Evolutionary conservation across 2,113 vertebrate genomes (phyloP).

Genomic region (human): GRCh38 chr12:2495501-2496000

Average conservation of each 20-base stretch:
- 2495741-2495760: conserved; percentile 75
- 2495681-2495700: conserved; percentile 78
- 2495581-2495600: conserved; percentile 72
- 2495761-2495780: conserved; percentile 28
- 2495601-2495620: conserved; percentile 68
- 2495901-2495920: conserved; percentile 77
- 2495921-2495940: conserved; percentile 75
- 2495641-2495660: conserved; percentile 82
- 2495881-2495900: conserved; percentile 71
- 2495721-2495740: conserved; percentile 70
- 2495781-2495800: neutral
- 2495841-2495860: neutral
- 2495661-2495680: conserved; percentile 65
- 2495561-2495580: conserved; percentile 74
- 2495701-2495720: conserved; percentile 75
- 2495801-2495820: neutral
- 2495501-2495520: conserved; percentile 17
- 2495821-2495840: accelerated
- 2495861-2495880: conserved; percentile 52
- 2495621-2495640: conserved; percentile 84
- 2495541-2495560: conserved; percentile 75
- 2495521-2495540: conserved; percentile 61
- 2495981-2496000: conserved; percentile 14
- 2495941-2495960: conserved; percentile 52
- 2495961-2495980: conserved; percentile 60